phyloP scores from a whole-genome alignment of 2,113 vertebrate genomes.

The Alligator sinensis region DNA sequence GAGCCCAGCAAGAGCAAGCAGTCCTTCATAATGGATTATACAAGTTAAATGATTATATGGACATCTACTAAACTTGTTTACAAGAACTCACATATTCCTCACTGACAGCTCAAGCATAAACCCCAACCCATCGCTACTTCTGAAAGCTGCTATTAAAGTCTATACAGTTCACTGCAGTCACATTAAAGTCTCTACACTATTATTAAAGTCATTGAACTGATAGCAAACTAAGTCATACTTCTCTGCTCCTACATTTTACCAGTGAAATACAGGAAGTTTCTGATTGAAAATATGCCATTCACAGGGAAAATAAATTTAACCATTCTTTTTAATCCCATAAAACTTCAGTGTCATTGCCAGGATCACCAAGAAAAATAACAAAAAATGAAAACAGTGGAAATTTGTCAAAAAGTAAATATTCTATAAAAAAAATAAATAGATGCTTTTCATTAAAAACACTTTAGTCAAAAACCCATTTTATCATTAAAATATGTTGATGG shows the following conservation, averaged over 20 bases:
- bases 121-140: slow-evolving; percentile 23
- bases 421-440: neutral
- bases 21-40: neutral
- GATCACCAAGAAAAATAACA: neutral
- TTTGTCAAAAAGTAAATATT: neutral
- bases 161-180: slow-evolving; percentile 31
- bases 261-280: slow-evolving; percentile 15
- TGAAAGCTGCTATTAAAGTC: slow-evolving; percentile 52
- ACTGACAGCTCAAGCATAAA: slow-evolving; percentile 39
- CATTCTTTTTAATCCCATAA: slow-evolving; percentile 7
- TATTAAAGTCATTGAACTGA: slow-evolving; percentile 64
- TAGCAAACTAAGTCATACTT: slow-evolving; percentile 55
- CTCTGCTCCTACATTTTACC: slow-evolving; percentile 32
- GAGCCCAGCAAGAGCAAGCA: neutral
- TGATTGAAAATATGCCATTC: slow-evolving; percentile 30
- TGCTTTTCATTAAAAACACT: neutral
- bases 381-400: neutral
- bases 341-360: neutral
- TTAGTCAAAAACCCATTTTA: no score
- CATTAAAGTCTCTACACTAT: slow-evolving; percentile 53
- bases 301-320: neutral
- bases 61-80: slow-evolving; percentile 52
- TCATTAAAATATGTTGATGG: no score
- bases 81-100: slow-evolving; percentile 12
- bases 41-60: slow-evolving; percentile 33